Conservation (phyloP, 1,140 invertebrate genomes). For the Zelostemma sp. region DNA sequence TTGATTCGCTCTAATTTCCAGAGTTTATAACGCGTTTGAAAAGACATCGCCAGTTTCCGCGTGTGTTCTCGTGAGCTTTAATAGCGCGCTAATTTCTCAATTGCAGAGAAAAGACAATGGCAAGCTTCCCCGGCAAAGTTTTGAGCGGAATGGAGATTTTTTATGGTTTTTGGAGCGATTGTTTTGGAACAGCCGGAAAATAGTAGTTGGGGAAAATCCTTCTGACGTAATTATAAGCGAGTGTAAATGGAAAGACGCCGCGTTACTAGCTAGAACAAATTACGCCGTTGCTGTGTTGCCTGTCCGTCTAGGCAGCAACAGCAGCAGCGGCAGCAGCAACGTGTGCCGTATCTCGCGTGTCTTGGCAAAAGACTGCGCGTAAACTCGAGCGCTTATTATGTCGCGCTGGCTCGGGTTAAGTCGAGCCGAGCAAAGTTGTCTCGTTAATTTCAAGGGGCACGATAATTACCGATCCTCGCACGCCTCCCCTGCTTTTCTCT, state of each 20-base stretch:
- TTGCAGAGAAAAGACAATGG: constrained; percentile 21
- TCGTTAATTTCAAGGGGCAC: constrained; percentile 51
- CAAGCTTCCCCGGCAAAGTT: no score
- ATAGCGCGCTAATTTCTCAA: constrained; percentile 34
- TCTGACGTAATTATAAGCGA: constrained; percentile 53
- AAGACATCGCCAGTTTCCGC: constrained; percentile 20
- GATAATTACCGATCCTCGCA: constrained; percentile 55
- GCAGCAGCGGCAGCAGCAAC: constrained; percentile 19
- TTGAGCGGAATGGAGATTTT: no score
- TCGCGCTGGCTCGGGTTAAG: constrained; percentile 43
- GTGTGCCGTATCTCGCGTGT: constrained; percentile 32
- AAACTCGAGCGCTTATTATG: constrained; percentile 49
- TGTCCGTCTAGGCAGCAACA: constrained; percentile 27
- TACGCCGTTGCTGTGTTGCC: constrained; percentile 49
- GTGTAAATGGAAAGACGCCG: constrained; percentile 46
- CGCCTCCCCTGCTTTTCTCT: constrained; percentile 1
- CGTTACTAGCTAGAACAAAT: constrained; percentile 57
- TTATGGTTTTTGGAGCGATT: no score
- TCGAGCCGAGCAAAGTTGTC: constrained; percentile 48
- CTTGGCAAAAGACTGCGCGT: constrained; percentile 48
- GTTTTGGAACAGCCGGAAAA: no score
- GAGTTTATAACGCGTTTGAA: constrained; percentile 17
- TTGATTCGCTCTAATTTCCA: constrained; percentile 22
- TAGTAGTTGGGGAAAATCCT: no score
- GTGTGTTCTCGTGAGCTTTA: constrained; percentile 13